Evolutionary conservation across 2,888 invertebrate species (phyloP).

Genomic region (Cepaea hortensis): DNA sequence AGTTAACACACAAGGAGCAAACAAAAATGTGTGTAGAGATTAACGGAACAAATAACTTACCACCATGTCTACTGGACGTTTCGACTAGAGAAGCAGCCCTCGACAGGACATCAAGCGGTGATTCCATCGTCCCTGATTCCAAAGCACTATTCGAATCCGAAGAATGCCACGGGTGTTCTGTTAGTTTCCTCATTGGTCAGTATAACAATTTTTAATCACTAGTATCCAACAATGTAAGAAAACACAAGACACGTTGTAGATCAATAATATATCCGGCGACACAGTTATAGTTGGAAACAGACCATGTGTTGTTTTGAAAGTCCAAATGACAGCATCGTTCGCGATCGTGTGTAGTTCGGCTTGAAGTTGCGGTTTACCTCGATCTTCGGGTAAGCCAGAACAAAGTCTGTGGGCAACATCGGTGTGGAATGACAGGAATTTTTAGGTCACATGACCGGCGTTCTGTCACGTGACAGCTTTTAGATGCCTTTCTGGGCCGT

Average conservation of each 20-base stretch:
- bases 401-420: slow-evolving; percentile 51
- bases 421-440: slow-evolving; percentile 54
- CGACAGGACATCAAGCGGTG: slow-evolving; percentile 71
- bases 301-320: neutral
- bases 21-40: no score
- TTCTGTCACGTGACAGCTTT: slow-evolving; percentile 47
- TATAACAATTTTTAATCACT: neutral
- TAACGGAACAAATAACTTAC: slow-evolving; percentile 51
- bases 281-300: neutral
- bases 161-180: slow-evolving; percentile 22
- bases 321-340: neutral
- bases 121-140: slow-evolving; percentile 60
- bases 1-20: no score
- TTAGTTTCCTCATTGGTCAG: slow-evolving; percentile 19
- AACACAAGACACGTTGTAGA: neutral
- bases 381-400: slow-evolving; percentile 30
- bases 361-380: neutral
- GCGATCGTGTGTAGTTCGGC: neutral
- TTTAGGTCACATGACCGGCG: slow-evolving; percentile 52
- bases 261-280: slow-evolving; percentile 8
- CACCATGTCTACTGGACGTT: slow-evolving; percentile 55
- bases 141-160: slow-evolving; percentile 15
- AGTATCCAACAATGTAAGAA: slow-evolving; percentile 16
- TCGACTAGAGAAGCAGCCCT: slow-evolving; percentile 72
- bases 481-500: slow-evolving; percentile 33